Evolutionary conservation across 2,113 vertebrate genomes (phyloP), one percentile per base, ranked within the genome.

Genomic region (Pteruthius melanotis): DNA sequence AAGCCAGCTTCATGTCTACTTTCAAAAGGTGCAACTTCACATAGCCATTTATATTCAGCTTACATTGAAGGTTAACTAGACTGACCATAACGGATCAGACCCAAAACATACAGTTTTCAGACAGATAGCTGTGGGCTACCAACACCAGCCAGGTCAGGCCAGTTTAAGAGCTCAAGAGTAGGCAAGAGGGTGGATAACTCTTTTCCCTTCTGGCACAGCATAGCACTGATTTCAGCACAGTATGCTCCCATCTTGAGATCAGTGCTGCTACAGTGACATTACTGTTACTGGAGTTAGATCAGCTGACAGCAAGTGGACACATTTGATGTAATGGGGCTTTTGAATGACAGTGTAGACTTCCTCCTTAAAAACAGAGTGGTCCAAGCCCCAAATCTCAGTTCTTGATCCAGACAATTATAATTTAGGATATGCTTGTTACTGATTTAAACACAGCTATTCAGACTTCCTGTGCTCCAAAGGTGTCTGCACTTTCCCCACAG

Each of bases 341-440:
- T 21, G 10, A 87, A 60, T 1, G 2, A 65, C 6, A 22, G 6
- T n/a, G 42, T 30, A 78, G 47, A 47, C 33, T 64, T 19, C 21
- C 10, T 82, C 30, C 57, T 72, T 57, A 87, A 64, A 7, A 87
- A 49, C 16, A 66, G 30, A 75, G 40, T 18, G 15, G 33, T 64
- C 22, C 31, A n/a, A 84, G 40, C 8, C 24, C 15, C 39, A 22
- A 20, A 69, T 39, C 63, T 69, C 21, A 69, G 56, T 49, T 49
- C 45, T 59, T 82, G 37, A 30, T 33, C n/a, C 54, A 75, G 20
- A 10, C 24, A 75, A 30, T 27, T 22, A 7, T 59, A 50, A 83
- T 3, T 39, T 21, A 9, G 20, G 5, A 50, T 69, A 61, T 45
- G 14, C 4, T 87, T 3, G 0, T 52, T 71, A 27, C 6, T 19